These are phyloP conservation scores for Dynastes tityus DNA, from an alignment of 2,888 invertebrate species.

Conservation along the genomic window DNA sequence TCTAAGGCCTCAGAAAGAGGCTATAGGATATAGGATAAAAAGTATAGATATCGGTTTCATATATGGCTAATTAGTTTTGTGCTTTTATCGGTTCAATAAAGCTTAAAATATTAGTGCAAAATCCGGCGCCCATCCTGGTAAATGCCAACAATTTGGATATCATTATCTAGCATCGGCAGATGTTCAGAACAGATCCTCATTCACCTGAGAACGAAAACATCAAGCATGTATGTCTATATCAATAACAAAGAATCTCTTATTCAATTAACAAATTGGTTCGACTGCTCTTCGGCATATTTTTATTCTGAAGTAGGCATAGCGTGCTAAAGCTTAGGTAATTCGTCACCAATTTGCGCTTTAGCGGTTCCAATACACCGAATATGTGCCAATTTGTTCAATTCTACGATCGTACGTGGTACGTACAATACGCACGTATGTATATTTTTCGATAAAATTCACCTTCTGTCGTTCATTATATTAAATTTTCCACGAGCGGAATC, in stretches of 20 bases:
- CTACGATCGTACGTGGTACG: conserved; percentile 21
- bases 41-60: no score
- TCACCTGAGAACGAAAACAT: not conserved
- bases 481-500: conserved; percentile 64
- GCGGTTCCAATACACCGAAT: conserved; percentile 33
- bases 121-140: not conserved
- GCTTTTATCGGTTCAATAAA: not conserved
- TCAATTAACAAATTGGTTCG: conserved; percentile 20
- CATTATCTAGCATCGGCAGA: not conserved
- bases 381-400: conserved; percentile 43
- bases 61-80: no score
- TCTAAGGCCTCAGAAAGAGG: no score
- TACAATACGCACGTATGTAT: conserved; percentile 11
- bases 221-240: not conserved
- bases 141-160: conserved; percentile 8
- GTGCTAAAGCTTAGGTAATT: conserved; percentile 23
- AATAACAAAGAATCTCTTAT: conserved; percentile 11
- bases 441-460: conserved; percentile 52
- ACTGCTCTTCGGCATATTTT: not conserved
- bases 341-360: conserved; percentile 32
- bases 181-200: conserved; percentile 14
- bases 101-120: not conserved
- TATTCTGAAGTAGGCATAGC: conserved; percentile 14
- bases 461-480: conserved; percentile 64
- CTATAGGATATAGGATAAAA: no score